Evolutionary conservation across 2,888 invertebrate genomes (phyloP), one percentile per base, ranked within the genome.

Genomic region (Lithodes maja): DNA sequence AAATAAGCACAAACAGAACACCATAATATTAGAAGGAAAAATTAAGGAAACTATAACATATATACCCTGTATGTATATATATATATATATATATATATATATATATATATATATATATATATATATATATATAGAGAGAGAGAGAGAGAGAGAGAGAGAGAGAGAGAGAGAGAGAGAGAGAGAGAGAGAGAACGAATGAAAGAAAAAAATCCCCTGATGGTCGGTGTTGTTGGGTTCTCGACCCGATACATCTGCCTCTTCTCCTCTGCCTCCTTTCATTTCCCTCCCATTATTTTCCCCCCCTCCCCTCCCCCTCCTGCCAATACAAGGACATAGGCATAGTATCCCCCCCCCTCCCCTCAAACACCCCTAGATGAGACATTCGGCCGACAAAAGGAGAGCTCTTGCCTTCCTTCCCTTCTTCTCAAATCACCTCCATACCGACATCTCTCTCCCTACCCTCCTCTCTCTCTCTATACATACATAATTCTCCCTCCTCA

Each of bases 121-220:
- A 61, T 61, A 61, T 61, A 61, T 61, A 61, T 61, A 7, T 61
- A 5, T 12, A 12, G 61, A 61, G 61, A 80, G 80, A 80, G 80
- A 80, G 80, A 80, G 80, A 80, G 17, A 17, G 71, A 71, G 71
- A 71, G n/a, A 71, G 71, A 71, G 2, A 71, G 17, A 71, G 15
- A n/a, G 17, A 17, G 15, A 71, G 80, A 80, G 80, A 80, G 80
- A 80, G 17, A 17, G 71, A 71, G 71, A 71, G n/a, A 71, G 71
- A 71, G 2, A 71, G 17, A 71, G 15, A n/a, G 17, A 17, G 15
- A 71, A 7, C 12, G 3, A 61, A 61, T 7, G 12, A 3, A 61
- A 12, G 61, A 61, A 61, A 61, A 3, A 7, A 1, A 61, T 61
- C 61, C 61, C 61, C 12, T 61, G 61, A 61, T 5, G 61, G 61